Conservation (phyloP, 2,797 vertebrate genomes). For the Gambelia wislizenii region DNA sequence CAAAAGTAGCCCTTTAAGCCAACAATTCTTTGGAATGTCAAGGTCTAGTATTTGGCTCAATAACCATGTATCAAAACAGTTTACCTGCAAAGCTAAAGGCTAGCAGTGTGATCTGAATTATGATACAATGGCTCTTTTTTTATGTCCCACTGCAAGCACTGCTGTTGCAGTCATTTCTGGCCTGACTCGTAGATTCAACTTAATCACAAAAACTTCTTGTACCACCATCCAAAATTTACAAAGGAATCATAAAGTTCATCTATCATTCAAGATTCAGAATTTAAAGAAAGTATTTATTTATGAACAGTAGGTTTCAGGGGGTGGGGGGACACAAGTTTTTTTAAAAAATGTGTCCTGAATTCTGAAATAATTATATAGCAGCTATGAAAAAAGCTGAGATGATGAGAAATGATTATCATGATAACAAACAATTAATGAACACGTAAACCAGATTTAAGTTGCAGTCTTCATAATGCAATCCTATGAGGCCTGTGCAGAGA, state of each 20-base stretch:
- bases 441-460: not conserved
- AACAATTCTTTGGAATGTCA: not conserved
- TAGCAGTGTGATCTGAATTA: not conserved
- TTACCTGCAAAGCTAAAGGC: not conserved
- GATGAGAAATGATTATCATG: not conserved
- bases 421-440: not conserved
- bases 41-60: not conserved
- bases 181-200: not conserved
- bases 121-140: not conserved
- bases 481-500: not conserved
- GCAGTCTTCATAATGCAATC: not conserved
- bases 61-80: not conserved
- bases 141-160: slow-evolving; percentile 2
- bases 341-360: not conserved
- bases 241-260: not conserved
- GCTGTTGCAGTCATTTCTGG: not conserved
- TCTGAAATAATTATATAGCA: fast-evolving
- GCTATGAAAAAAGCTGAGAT: not conserved
- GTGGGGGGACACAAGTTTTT: too few relatives aligned
- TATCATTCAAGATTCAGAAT: not conserved
- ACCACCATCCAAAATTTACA: not conserved
- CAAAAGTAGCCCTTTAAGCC: slow-evolving; percentile 6
- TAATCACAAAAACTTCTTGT: not conserved
- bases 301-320: not conserved
- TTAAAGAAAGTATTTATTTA: not conserved